A percentile compares a stretch with the other conserved stretches of the same genome.
These are phyloP conservation scores for Sinocyclocheilus anophthalmus DNA, from an alignment of 2,113 vertebrate genomes.

Conservation along the genomic window DNA sequence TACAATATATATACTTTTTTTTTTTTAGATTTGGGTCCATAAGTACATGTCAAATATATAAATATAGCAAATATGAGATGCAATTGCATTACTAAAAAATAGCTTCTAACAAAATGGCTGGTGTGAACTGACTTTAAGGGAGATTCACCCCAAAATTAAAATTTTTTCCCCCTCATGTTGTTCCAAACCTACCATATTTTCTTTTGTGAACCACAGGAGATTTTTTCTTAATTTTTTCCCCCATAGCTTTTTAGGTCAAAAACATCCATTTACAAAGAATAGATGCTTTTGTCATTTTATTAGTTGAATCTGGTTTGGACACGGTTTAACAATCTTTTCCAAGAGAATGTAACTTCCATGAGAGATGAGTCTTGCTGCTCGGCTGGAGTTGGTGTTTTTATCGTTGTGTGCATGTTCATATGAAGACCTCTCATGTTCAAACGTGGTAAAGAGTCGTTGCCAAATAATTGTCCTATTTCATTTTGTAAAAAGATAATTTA, in stretches of 20 bases:
- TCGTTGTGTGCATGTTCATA: conserved; percentile 33
- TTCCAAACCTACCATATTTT: neutral
- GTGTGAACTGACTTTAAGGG: neutral
- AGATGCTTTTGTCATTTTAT: neutral
- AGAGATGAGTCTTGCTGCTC: conserved; percentile 3
- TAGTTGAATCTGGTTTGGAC: conserved; percentile 7
- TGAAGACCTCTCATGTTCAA: conserved; percentile 49
- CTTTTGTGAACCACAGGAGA: neutral
- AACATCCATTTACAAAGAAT: neutral
- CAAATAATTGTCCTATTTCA: conserved; percentile 61
- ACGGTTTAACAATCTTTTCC: conserved; percentile 32
- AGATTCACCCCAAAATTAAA: neutral
- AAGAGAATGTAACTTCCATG: conserved; percentile 11
- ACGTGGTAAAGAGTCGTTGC: conserved; percentile 51
- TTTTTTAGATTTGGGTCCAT: neutral
- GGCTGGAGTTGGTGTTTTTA: conserved; percentile 11
- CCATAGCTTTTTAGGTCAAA: neutral
- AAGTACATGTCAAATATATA: neutral
- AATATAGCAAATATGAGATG: neutral
- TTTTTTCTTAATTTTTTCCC: neutral
- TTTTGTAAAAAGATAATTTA: conserved; percentile 74
- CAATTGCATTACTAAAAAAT: neutral
- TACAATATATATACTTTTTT: too few species aligned
- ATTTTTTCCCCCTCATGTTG: too few species aligned
- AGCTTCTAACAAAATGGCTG: neutral